phyloP scores from a whole-genome alignment of 2,113 vertebrate species.

The Psilopogon haemacephalus region DNA sequence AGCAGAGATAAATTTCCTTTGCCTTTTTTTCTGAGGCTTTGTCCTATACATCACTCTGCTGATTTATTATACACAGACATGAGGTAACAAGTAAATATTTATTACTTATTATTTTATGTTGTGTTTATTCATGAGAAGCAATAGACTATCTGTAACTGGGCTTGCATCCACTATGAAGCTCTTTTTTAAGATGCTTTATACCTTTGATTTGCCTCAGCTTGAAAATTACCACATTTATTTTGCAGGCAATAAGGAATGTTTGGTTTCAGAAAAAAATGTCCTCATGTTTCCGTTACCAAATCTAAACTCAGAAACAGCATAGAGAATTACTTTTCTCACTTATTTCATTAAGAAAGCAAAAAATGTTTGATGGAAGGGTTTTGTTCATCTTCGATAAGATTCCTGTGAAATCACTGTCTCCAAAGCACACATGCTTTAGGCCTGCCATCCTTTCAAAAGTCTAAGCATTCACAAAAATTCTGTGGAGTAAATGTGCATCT shows the following conservation, averaged over 20 bases:
- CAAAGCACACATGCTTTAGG: not conserved
- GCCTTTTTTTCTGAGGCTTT: not conserved
- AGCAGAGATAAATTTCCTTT: not conserved
- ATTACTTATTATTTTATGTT: conserved; percentile 5
- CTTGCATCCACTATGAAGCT: not conserved
- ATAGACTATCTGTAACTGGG: not conserved
- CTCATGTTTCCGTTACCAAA: not conserved
- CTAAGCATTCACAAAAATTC: not conserved
- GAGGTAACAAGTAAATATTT: conserved; percentile 1
- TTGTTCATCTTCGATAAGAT: not conserved
- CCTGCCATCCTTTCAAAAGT: not conserved
- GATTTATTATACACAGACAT: not conserved
- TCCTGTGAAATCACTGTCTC: not conserved
- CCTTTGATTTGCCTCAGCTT: not conserved
- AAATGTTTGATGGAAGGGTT: not conserved
- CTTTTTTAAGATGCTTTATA: not conserved
- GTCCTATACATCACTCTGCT: not conserved
- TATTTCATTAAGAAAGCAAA: not conserved
- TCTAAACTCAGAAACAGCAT: not conserved
- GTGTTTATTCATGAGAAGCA: conserved; percentile 30
- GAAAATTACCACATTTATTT: not conserved
- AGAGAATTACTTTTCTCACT: not conserved
- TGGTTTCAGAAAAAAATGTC: not conserved
- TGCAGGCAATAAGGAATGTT: not conserved
- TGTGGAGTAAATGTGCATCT: not conserved